Evolutionary conservation across 1,140 invertebrate species (phyloP).

Genomic region (Meteorus sp.): DNA sequence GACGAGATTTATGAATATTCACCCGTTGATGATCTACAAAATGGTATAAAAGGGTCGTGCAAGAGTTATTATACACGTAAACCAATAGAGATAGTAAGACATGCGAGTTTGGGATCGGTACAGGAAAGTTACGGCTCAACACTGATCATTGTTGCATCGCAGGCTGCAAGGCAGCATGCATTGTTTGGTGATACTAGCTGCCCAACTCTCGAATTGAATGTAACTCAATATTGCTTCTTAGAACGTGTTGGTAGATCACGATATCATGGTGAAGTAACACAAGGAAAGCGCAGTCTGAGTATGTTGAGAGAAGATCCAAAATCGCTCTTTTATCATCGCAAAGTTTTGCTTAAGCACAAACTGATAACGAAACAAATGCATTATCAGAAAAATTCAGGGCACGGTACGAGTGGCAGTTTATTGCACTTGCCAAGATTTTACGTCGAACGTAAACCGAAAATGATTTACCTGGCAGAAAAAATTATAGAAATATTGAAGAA

Average conservation of each 20-base stretch:
- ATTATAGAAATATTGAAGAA: slow-evolving; percentile 63
- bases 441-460: slow-evolving; percentile 62
- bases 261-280: slow-evolving; percentile 71
- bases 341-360: slow-evolving; percentile 62
- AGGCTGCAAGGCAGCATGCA: slow-evolving; percentile 63
- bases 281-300: slow-evolving; percentile 64
- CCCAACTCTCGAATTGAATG: slow-evolving; percentile 61
- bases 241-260: slow-evolving; percentile 77
- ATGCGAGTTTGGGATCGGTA: slow-evolving; percentile 53
- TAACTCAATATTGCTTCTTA: slow-evolving; percentile 71
- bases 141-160: slow-evolving; percentile 75
- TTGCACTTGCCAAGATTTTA: slow-evolving; percentile 68
- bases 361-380: slow-evolving; percentile 69
- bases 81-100: slow-evolving; percentile 52
- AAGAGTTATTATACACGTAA: slow-evolving; percentile 61
- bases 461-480: slow-evolving; percentile 60
- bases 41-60: slow-evolving; percentile 70
- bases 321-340: slow-evolving; percentile 69
- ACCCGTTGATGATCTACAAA: slow-evolving; percentile 60
- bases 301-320: slow-evolving; percentile 65
- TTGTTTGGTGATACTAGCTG: slow-evolving; percentile 61
- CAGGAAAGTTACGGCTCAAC: slow-evolving; percentile 59
- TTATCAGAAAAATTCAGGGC: slow-evolving; percentile 48
- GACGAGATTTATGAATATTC: slow-evolving; percentile 67
- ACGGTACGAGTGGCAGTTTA: slow-evolving; percentile 57